Percentiles rank a stretch among this genome's conserved stretches.
Evolutionary conservation across 2,797 vertebrate species (phyloP).

Genomic region (Sciaenops ocellatus): DNA sequence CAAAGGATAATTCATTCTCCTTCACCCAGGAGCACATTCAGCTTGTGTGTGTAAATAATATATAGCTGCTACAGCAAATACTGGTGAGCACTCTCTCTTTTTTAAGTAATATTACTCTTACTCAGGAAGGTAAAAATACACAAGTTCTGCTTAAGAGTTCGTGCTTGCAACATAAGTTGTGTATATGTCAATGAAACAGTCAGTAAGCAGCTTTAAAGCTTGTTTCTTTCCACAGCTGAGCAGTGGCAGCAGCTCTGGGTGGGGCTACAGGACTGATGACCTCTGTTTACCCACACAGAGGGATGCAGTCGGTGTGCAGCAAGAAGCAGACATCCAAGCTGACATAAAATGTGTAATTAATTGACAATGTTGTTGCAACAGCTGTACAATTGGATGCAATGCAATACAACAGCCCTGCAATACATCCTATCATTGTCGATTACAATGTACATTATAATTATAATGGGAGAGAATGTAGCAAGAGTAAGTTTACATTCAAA

Average conservation of each 20-base stretch:
- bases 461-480: too few species aligned
- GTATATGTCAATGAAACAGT: neutral
- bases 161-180: neutral
- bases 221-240: neutral
- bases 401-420: neutral
- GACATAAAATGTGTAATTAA: neutral
- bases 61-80: slow-evolving; percentile 18
- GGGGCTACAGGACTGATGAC: slow-evolving; percentile 7
- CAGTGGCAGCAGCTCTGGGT: slow-evolving; percentile 15
- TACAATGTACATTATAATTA: too few species aligned
- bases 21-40: slow-evolving; percentile 11
- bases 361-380: neutral
- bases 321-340: neutral
- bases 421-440: neutral
- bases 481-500: neutral
- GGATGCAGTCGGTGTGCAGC: slow-evolving; percentile 1
- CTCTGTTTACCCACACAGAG: slow-evolving; percentile 8
- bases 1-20: neutral
- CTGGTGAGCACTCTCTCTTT: slow-evolving; percentile 10
- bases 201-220: slow-evolving; percentile 3
- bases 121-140: slow-evolving; percentile 17
- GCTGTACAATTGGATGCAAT: too few species aligned
- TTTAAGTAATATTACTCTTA: slow-evolving; percentile 19
- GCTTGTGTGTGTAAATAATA: slow-evolving; percentile 39
- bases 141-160: neutral